phyloP scores from a whole-genome alignment of 2,888 invertebrate species.

The Anticlea derivata region DNA sequence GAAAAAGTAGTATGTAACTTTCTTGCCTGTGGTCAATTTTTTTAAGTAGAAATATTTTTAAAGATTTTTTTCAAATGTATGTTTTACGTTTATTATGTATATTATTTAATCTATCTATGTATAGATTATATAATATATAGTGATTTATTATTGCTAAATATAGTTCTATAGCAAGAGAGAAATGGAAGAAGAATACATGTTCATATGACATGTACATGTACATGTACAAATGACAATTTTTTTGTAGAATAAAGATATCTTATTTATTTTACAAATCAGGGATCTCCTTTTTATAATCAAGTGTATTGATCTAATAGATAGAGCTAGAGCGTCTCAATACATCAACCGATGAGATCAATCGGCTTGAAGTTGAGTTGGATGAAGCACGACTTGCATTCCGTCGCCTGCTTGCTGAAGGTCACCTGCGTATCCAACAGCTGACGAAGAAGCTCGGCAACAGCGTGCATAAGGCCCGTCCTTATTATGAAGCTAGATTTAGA shows the following conservation, averaged over 20 bases:
- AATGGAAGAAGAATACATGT: no score
- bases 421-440: slow-evolving; percentile 90
- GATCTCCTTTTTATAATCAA: no score
- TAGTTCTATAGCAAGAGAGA: no score
- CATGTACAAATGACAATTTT: no score
- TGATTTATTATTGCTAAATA: no score
- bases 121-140: no score
- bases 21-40: no score
- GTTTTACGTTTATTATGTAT: no score
- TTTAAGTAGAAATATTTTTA: no score
- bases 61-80: neutral
- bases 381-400: slow-evolving; percentile 93
- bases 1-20: neutral
- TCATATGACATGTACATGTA: no score
- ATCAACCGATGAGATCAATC: slow-evolving; percentile 96
- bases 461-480: slow-evolving; percentile 94
- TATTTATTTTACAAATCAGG: neutral
- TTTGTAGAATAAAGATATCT: no score
- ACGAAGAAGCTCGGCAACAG: slow-evolving; percentile 92
- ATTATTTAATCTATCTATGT: no score
- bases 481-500: slow-evolving; percentile 94
- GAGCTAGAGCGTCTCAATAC: slow-evolving; percentile 95
- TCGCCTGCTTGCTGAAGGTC: slow-evolving; percentile 91
- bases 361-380: slow-evolving; percentile 94
- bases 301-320: slow-evolving; percentile 79